These are phyloP conservation scores for Scleropages formosus DNA, from an alignment of 2,797 vertebrate species.

Conservation along the genomic window DNA sequence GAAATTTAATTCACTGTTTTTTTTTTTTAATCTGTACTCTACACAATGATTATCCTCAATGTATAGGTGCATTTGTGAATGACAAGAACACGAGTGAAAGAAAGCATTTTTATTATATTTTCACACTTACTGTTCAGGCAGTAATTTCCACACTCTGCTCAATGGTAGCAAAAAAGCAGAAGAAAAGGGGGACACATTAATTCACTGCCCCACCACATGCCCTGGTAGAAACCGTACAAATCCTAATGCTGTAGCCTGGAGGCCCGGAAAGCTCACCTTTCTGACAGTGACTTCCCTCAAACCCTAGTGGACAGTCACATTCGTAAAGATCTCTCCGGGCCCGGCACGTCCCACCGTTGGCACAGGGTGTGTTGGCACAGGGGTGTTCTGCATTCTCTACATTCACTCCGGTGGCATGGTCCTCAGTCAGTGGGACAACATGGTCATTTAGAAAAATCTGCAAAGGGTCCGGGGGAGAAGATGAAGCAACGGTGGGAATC, in stretches of 20 bases:
- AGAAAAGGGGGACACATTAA: constrained; percentile 37
- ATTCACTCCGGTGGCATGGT: constrained; percentile 78
- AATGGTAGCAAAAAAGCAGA: constrained; percentile 62
- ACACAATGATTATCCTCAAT: no score
- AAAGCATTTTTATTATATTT: not conserved
- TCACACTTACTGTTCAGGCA: constrained; percentile 93
- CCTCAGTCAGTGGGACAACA: constrained; percentile 72
- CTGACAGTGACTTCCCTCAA: constrained; percentile 88
- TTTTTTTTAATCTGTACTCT: no score
- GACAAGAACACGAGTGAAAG: not conserved
- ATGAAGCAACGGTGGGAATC: not conserved
- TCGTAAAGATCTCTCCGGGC: constrained; percentile 85
- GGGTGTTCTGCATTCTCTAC: constrained; percentile 82
- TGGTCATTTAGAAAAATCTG: constrained; percentile 88
- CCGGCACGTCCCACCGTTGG: constrained; percentile 83
- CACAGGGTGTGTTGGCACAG: constrained; percentile 81
- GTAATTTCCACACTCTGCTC: constrained; percentile 93
- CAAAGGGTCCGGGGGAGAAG: not conserved
- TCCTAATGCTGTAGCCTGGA: no score
- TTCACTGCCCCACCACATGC: not conserved
- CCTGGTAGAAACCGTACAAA: not conserved
- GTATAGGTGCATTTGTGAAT: not conserved
- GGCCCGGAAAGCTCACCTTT: constrained; percentile 80
- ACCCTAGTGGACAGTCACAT: constrained; percentile 91
- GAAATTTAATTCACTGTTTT: no score